A percentile compares a stretch with the other conserved stretches of the same genome.
phyloP scores from a whole-genome alignment of 2,888 invertebrate species.

The Anagyrus pseudococci region DNA sequence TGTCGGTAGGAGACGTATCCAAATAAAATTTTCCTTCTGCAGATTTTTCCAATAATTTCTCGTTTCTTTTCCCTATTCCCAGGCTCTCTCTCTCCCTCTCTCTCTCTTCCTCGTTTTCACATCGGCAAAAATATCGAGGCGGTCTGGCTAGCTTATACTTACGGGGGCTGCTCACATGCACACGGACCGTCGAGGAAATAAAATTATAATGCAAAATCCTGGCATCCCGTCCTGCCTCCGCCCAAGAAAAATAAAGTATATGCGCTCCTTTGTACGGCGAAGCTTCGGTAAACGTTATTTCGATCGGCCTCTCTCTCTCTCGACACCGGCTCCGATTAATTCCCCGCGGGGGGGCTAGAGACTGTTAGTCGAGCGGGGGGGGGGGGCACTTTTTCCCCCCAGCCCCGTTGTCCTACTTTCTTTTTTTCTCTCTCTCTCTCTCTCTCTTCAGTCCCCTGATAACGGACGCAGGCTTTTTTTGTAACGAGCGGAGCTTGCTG shows the following conservation, averaged over 20 bases:
- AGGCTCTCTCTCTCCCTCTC: not conserved
- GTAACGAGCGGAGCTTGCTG: no score
- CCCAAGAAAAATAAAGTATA: not conserved
- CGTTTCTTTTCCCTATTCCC: not conserved
- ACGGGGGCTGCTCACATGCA: not conserved
- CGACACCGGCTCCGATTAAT: slow-evolving; percentile 22
- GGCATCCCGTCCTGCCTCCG: not conserved
- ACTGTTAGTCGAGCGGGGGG: not conserved
- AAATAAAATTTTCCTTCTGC: slow-evolving; percentile 16
- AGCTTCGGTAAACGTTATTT: slow-evolving; percentile 30
- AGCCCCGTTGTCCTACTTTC: not conserved
- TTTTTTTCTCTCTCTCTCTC: slow-evolving; percentile 9
- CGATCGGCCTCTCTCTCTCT: slow-evolving; percentile 14
- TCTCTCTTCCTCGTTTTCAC: not conserved
- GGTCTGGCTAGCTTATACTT: not conserved
- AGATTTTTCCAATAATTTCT: slow-evolving; percentile 15
- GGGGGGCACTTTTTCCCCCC: slow-evolving; percentile 5
- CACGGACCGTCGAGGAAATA: slow-evolving; percentile 3
- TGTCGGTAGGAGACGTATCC: slow-evolving; percentile 7
- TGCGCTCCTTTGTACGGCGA: slow-evolving; percentile 6
- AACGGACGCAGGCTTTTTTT: no score
- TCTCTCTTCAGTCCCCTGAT: no score
- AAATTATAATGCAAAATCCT: slow-evolving; percentile 25
- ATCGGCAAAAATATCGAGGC: slow-evolving; percentile 9
- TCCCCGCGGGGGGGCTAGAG: slow-evolving; percentile 7